Evolutionary conservation across 2,888 invertebrate species (phyloP).

Genomic region (Philhelius pedissequus): DNA sequence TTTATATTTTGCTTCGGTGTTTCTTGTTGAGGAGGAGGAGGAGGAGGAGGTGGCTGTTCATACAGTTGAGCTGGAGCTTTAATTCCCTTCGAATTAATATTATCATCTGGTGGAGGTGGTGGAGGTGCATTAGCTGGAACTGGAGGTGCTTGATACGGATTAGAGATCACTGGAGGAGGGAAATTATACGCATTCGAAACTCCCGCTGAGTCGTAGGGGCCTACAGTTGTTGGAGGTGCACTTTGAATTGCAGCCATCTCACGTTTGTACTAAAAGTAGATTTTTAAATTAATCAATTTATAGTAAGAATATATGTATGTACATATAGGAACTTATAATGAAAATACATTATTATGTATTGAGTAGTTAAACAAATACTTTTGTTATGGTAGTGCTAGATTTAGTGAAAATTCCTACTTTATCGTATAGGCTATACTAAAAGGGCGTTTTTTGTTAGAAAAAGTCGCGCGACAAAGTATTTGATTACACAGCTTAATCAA

Average conservation of each 20-base stretch:
- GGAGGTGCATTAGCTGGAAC: conserved; percentile 36
- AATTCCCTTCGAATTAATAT: conserved; percentile 70
- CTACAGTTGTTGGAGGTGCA: conserved; percentile 46
- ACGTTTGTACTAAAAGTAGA: conserved; percentile 74
- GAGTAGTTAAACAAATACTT: too few relatives aligned
- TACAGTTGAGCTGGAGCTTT: conserved; percentile 75
- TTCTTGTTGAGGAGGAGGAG: conserved; percentile 57
- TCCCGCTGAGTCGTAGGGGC: conserved; percentile 30
- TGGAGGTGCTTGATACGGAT: conserved; percentile 51
- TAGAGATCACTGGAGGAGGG: conserved; percentile 61
- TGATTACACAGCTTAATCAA: too few relatives aligned
- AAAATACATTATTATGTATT: too few relatives aligned
- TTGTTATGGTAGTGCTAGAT: too few relatives aligned
- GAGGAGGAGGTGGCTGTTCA: conserved; percentile 74
- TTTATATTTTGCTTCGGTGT: not conserved
- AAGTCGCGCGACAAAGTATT: too few relatives aligned
- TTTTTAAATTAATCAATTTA: too few relatives aligned
- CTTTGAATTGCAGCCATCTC: conserved; percentile 77
- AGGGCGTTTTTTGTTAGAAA: too few relatives aligned
- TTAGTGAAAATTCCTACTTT: too few relatives aligned
- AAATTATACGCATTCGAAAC: conserved; percentile 49
- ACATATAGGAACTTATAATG: not conserved
- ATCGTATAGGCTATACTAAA: too few relatives aligned
- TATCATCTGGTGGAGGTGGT: conserved; percentile 61
- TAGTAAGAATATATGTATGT: not conserved